A percentile compares a stretch with the other conserved stretches of the same genome.
Conservation (phyloP, 2,888 invertebrate genomes). For the Conomelus anceps region DNA sequence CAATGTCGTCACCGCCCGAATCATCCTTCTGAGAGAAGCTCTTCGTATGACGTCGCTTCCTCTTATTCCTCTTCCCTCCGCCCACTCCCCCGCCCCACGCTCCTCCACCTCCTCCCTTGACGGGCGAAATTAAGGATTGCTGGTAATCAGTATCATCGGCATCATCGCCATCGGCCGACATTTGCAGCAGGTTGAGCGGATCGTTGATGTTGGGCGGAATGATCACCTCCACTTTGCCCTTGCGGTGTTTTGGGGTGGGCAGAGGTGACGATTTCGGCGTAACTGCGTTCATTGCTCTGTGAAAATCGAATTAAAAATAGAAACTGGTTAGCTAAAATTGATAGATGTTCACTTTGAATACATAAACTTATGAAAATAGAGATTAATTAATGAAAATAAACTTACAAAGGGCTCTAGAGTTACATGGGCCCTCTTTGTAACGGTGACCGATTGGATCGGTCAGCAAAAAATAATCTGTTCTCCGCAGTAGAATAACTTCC, state of each 20-base stretch:
- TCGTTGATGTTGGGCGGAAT: constrained; percentile 90
- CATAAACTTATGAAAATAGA: no score
- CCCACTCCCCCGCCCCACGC: constrained; percentile 52
- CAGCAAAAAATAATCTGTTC: no score
- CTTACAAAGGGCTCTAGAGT: no score
- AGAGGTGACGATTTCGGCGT: constrained; percentile 90
- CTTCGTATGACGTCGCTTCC: constrained; percentile 44
- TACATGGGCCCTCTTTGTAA: no score
- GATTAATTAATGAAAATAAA: no score
- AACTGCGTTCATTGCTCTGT: constrained; percentile 73
- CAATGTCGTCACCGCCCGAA: constrained; percentile 43
- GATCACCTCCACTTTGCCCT: constrained; percentile 78
- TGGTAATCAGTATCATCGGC: constrained; percentile 75
- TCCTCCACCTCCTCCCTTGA: constrained; percentile 54
- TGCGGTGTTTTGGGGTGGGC: constrained; percentile 72
- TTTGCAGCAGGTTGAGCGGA: constrained; percentile 71
- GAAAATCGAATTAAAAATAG: background rate
- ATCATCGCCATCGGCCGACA: constrained; percentile 52
- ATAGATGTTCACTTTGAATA: no score
- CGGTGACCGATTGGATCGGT: no score
- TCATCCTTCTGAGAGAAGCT: constrained; percentile 33
- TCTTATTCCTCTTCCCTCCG: constrained; percentile 56
- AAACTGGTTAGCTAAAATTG: no score
- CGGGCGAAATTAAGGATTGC: constrained; percentile 61
- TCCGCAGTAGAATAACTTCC: no score